phyloP scores from a whole-genome alignment of 2,113 vertebrate species.

The Gambusia holbrooki region DNA sequence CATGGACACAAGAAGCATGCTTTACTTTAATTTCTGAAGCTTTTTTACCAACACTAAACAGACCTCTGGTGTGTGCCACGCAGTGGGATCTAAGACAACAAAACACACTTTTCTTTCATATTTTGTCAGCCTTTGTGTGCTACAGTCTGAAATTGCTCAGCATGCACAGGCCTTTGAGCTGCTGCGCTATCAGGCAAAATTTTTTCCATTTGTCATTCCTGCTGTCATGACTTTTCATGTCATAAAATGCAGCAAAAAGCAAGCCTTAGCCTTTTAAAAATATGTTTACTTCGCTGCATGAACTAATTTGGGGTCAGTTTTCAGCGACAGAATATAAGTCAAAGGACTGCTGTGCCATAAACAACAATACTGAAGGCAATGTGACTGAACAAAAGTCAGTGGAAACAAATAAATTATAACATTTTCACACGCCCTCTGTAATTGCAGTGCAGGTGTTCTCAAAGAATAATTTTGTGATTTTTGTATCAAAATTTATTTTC shows the following conservation, averaged over 20 bases:
- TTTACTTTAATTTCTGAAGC: not conserved
- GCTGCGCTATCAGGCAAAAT: not conserved
- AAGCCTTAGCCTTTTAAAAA: constrained; percentile 6
- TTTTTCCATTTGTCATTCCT: constrained; percentile 1
- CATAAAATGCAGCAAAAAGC: constrained; percentile 3
- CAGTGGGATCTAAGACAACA: constrained; percentile 8
- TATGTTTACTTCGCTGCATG: constrained; percentile 9
- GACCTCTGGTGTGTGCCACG: not conserved
- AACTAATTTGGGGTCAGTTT: not conserved
- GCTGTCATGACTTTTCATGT: constrained; percentile 3
- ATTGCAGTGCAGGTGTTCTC: not conserved
- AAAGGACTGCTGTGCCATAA: not conserved
- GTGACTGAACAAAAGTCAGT: not conserved
- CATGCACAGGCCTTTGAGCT: constrained; percentile 10
- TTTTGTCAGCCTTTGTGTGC: constrained; percentile 15
- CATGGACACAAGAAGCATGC: not conserved
- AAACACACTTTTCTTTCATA: not conserved
- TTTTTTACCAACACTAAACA: not conserved
- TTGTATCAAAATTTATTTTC: not conserved
- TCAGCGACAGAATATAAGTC: not conserved
- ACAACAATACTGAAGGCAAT: not conserved
- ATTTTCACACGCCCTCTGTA: not conserved
- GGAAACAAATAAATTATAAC: not conserved
- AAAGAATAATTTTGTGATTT: not conserved
- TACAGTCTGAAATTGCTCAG: constrained; percentile 5